phyloP scores from a whole-genome alignment of 2,113 vertebrate genomes.

The Esox niger region DNA sequence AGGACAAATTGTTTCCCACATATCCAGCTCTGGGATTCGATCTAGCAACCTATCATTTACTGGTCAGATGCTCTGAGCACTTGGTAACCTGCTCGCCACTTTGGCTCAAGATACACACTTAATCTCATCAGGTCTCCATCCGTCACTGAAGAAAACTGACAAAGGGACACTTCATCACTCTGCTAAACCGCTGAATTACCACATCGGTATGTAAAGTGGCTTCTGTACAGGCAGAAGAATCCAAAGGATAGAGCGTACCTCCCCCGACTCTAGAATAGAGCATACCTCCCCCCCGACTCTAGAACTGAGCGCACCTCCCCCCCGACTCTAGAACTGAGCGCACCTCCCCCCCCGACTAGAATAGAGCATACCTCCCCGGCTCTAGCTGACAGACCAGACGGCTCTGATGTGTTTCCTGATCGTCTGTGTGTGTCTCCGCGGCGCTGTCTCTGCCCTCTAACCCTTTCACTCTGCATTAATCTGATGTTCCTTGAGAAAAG shows the following conservation, averaged over 20 bases:
- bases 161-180: slow-evolving; percentile 37
- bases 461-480: slow-evolving; percentile 69
- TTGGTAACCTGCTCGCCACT: too few relatives aligned
- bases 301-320: neutral
- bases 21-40: too few relatives aligned
- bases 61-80: too few relatives aligned
- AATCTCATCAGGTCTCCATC: slow-evolving; percentile 52
- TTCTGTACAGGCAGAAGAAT: slow-evolving; percentile 5
- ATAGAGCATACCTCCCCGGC: too few relatives aligned
- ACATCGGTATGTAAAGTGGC: slow-evolving; percentile 26
- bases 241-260: slow-evolving; percentile 26
- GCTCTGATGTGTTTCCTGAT: slow-evolving; percentile 12
- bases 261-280: slow-evolving; percentile 40
- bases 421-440: slow-evolving; percentile 6
- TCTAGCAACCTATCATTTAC: too few relatives aligned
- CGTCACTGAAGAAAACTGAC: slow-evolving; percentile 21
- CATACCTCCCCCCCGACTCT: neutral
- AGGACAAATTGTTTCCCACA: too few relatives aligned
- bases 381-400: neutral
- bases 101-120: slow-evolving; percentile 49
- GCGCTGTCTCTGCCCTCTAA: slow-evolving; percentile 31
- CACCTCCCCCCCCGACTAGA: too few relatives aligned
- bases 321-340: too few relatives aligned
- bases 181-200: slow-evolving; percentile 45
- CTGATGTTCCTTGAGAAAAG: slow-evolving; percentile 48